Evolutionary conservation across 2,888 invertebrate genomes (phyloP), one percentile per base, ranked within the genome.

Genomic region (Clepsis dumicolana): DNA sequence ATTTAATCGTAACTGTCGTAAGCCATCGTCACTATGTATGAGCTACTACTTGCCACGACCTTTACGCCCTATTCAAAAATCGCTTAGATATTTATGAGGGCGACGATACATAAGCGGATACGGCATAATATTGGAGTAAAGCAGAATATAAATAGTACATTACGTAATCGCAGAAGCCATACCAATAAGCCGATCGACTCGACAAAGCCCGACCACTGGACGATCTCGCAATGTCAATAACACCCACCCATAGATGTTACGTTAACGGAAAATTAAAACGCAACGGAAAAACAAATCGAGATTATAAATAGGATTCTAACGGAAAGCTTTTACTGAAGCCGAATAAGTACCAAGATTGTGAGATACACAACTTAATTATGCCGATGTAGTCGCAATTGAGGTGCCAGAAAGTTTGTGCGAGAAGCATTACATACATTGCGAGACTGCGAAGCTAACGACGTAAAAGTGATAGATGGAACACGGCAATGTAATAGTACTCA

Each of bases 81-180:
- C 56, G 10, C 21, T 41, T 59, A 24, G 38, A 41, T 59, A 59
- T 59, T 59, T 41, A 59, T 44, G 41, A 25, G 29, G 24, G 32
- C 21, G 32, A 14, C 29, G 16, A 27, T 24, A 50, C n/a, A 48
- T 18, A 59, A 35, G 35, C 35, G 61, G 48, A 48, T 7, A 29
- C 60, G 21, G 60, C 29, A 61, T 44, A 27, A 29, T 44, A 56
- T 35, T 38, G 52, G 29, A 63, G 25, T 53, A 16, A 44, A 44
- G 44, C n/a, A 14, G 18, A 8, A 32, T 50, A 59, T 65, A 52
- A 52, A 52, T 65, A 59, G 64, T 14, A 1, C 10, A 44, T 57
- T 57, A 24, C 48, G 50, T 24, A 64, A 64, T 25, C 25, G 24
- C 38, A 63, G 50, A 64, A 56, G 64, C 64, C 29, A 21, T 41